phyloP scores from a whole-genome alignment of 2,797 vertebrate genomes.

The Cyprinella venusta region DNA sequence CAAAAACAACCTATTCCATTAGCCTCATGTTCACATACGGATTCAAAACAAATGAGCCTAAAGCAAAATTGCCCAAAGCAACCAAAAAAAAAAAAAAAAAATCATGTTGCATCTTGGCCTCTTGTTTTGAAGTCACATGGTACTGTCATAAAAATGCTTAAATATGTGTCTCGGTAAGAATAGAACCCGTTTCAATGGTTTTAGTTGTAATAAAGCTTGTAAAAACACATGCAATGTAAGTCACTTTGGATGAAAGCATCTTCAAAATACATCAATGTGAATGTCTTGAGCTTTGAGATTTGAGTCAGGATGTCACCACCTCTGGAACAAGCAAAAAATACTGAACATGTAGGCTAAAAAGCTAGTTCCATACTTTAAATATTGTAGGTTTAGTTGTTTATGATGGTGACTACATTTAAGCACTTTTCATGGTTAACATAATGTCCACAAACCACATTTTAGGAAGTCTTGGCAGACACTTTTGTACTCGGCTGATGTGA shows the following conservation, averaged over 20 bases:
- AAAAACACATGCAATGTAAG: neutral
- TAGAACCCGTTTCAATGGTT: neutral
- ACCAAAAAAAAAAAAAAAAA: neutral
- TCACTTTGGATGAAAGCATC: neutral
- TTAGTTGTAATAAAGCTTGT: conserved; percentile 15
- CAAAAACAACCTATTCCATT: conserved; percentile 28
- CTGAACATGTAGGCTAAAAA: neutral
- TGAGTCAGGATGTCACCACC: neutral
- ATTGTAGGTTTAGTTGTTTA: neutral
- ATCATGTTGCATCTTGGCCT: neutral
- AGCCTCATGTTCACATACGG: neutral
- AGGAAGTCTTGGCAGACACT: neutral
- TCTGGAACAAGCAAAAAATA: neutral
- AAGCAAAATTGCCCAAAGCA: conserved; percentile 19
- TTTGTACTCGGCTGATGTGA: neutral
- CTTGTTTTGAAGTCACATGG: conserved; percentile 7
- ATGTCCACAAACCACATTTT: conserved; percentile 15
- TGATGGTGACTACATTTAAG: neutral
- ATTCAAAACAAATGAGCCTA: conserved; percentile 31
- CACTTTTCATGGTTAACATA: neutral
- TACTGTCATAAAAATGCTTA: neutral
- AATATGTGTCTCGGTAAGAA: neutral
- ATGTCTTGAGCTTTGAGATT: neutral
- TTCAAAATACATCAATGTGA: neutral
- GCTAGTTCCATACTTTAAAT: conserved; percentile 6